phyloP scores from a whole-genome alignment of 2,888 invertebrate genomes.

The Megalurothrips usitatus region DNA sequence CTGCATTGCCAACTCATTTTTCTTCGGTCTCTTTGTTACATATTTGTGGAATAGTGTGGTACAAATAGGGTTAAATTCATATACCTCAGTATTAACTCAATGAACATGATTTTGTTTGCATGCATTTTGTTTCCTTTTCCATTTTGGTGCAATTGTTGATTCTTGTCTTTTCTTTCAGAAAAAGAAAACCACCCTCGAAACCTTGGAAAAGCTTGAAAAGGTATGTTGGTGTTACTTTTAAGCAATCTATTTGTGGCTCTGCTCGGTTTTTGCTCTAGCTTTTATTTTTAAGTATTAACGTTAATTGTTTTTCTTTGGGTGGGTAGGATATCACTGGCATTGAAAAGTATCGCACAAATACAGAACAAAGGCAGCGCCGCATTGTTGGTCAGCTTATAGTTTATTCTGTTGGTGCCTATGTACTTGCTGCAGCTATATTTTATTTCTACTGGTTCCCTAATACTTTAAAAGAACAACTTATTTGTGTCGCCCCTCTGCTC shows the following conservation, averaged over 20 bases:
- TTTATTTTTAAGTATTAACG: not conserved
- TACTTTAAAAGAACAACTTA: constrained; percentile 65
- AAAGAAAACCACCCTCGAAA: constrained; percentile 51
- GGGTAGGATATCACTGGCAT: constrained; percentile 68
- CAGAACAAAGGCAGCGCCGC: constrained; percentile 74
- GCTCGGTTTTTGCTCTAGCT: not conserved
- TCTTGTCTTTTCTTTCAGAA: constrained; percentile 43
- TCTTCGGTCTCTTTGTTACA: no score
- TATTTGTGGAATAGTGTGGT: not conserved
- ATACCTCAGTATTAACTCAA: no score
- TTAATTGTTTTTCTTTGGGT: constrained; percentile 35
- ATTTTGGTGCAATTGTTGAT: not conserved
- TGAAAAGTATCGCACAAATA: constrained; percentile 72
- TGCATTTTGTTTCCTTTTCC: not conserved
- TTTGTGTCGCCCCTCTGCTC: constrained; percentile 73
- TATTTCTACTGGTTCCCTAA: constrained; percentile 77
- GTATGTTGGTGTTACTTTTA: constrained; percentile 41
- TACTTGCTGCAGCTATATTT: constrained; percentile 46
- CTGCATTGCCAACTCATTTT: no score
- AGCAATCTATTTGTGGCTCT: constrained; percentile 1
- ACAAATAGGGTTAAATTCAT: not conserved
- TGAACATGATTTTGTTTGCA: not conserved
- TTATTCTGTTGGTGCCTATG: constrained; percentile 50
- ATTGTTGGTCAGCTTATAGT: constrained; percentile 73
- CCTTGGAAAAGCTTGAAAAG: constrained; percentile 67